Evolutionary conservation across 2,797 vertebrate genomes (phyloP), one percentile per base, ranked within the genome.

Genomic region (Phalloptychus januarius): DNA sequence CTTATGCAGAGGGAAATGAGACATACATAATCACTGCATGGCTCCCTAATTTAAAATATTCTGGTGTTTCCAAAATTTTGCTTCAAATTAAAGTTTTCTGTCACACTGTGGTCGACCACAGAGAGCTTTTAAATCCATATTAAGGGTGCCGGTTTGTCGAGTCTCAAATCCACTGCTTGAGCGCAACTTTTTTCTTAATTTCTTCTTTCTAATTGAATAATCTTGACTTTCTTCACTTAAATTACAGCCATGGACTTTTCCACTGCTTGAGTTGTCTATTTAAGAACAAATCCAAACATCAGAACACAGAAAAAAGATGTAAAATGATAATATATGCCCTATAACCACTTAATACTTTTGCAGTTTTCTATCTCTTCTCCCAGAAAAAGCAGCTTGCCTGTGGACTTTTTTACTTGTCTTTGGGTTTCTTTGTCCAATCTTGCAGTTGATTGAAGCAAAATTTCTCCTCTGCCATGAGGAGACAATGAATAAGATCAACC

Each of bases 371-470:
- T 4, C 28, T 33, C 31, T 61, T 33, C 28, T 61, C 56, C 28
- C 56, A 61, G 56, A 61, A 61, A 61, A 61, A 33, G 31, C 58
- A 31, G 58, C 18, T 56, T n/a, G n/a, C n/a, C n/a, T n/a, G 11
- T n/a, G n/a, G 5, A 52, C 54, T 28, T 20, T 36, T 20, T 36
- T 8, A 63, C 6, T 20, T 70, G 25, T 44, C 67, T 70, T 70
- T 70, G 5, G 13, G 67, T 70, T 70, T 44, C 67, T 70, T 70
- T 70, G 25, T 70, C 40, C 20, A 10, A 42, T 69, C 65, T 69
- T 69, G 1, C 38, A 25, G 23, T 40, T 25, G 33, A 67, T 5
- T 40, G 12, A 40, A 69, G 13, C 40, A 44, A 16, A 16, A n/a
- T 28, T 28, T n/a, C 23, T 70, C 25, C 36, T 25, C 38, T 70